A percentile compares a stretch with the other conserved stretches of the same genome.
These are phyloP conservation scores for Koerneria pararmatus DNA, from an alignment of 2,888 invertebrate species.

Conservation along the genomic window DNA sequence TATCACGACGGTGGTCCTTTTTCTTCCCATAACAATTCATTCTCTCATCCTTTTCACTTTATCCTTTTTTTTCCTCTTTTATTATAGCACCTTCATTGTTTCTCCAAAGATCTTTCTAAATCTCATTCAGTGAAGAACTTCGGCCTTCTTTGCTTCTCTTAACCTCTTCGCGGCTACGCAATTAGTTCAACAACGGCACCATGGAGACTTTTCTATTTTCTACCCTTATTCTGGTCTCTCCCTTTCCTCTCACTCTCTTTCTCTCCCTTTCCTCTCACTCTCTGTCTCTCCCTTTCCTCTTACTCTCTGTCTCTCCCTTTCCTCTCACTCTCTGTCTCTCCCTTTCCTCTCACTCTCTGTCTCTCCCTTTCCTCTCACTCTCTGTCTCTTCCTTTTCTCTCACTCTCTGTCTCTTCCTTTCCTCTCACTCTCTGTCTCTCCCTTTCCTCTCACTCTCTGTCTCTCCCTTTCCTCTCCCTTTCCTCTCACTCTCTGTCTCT, in stretches of 20 bases:
- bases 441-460: not conserved
- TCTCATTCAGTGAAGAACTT: too few relatives aligned
- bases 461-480: not conserved
- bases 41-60: not conserved
- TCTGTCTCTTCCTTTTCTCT: conserved; percentile 10
- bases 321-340: conserved; percentile 3
- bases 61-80: not conserved
- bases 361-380: not conserved
- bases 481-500: not conserved
- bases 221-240: not conserved
- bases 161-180: too few relatives aligned
- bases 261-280: not conserved
- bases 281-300: not conserved
- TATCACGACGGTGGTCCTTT: not conserved
- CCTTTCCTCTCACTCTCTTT: not conserved
- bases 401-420: conserved; percentile 10
- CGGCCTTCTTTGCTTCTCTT: too few relatives aligned
- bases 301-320: not conserved
- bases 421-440: not conserved
- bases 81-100: not conserved
- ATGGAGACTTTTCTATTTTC: too few relatives aligned
- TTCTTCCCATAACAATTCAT: too few relatives aligned
- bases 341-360: conserved; percentile 2
- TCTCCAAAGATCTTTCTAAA: not conserved
- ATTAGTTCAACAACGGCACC: too few relatives aligned